Percentiles rank a stretch among this genome's conserved stretches.
phyloP scores from a whole-genome alignment of 2,888 invertebrate species.

The Coelogynopora nodosa region DNA sequence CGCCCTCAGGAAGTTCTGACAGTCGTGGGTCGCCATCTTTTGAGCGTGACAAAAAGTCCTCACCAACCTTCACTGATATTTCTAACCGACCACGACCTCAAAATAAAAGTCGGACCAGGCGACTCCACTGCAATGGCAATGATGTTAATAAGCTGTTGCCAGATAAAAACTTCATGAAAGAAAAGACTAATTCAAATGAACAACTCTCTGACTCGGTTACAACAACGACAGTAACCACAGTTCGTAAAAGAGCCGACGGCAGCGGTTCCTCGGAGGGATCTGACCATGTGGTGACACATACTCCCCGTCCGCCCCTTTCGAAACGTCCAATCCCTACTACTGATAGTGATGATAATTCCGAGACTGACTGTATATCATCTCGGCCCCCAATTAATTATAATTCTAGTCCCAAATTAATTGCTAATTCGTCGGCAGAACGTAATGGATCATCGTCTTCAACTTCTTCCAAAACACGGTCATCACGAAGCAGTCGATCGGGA shows the following conservation, averaged over 20 bases:
- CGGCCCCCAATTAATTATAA: not conserved
- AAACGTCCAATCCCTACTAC: constrained; percentile 10
- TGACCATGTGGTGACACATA: not conserved
- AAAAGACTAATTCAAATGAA: constrained; percentile 26
- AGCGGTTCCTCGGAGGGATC: not conserved
- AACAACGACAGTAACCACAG: not conserved
- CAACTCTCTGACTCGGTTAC: not conserved
- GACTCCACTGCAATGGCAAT: constrained; percentile 14
- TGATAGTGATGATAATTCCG: constrained; percentile 15
- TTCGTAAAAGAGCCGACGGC: not conserved
- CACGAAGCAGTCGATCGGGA: not conserved
- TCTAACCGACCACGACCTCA: not conserved
- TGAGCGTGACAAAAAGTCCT: constrained; percentile 2
- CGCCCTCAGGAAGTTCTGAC: not conserved
- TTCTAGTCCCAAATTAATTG: no score
- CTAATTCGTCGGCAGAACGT: no score
- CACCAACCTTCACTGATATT: not conserved
- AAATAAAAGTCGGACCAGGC: not conserved
- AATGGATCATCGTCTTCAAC: not conserved
- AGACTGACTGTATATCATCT: not conserved
- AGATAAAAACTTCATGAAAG: constrained; percentile 13
- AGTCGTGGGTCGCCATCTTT: not conserved
- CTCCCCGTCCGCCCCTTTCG: not conserved
- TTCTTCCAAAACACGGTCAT: not conserved
- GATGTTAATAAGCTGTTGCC: not conserved